These are phyloP conservation scores for Muntiacus muntjak DNA, from an alignment of 2,113 vertebrate species.

Conservation along the genomic window DNA sequence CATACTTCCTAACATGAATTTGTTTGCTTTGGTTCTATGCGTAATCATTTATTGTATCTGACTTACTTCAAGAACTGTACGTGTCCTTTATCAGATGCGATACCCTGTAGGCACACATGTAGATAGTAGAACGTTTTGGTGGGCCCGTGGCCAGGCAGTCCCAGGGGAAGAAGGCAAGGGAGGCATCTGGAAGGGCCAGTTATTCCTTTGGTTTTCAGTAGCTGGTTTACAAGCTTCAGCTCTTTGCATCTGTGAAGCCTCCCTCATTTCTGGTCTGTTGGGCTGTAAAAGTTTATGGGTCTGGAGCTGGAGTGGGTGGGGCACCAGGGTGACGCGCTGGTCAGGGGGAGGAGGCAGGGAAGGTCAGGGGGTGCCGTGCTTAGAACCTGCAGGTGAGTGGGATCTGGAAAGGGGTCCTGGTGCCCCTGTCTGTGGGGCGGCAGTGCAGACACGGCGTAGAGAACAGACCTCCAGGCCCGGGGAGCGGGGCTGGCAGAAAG, in stretches of 20 bases:
- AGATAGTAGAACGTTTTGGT: not conserved
- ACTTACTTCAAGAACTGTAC: not conserved
- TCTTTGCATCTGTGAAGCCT: not conserved
- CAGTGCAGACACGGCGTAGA: not conserved
- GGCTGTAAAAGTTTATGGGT: not conserved
- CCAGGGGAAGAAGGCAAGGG: not conserved
- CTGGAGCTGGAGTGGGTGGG: not conserved
- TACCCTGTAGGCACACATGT: not conserved
- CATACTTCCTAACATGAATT: not conserved
- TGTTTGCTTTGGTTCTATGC: not conserved
- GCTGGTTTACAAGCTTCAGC: not conserved
- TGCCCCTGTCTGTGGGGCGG: not conserved
- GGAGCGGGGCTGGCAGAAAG: not conserved
- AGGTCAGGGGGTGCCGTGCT: not conserved
- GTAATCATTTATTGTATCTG: not conserved
- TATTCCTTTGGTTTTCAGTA: not conserved
- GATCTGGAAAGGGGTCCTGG: not conserved
- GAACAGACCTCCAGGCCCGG: accelerated
- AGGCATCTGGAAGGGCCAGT: not conserved
- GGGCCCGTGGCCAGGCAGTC: not conserved
- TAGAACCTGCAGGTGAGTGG: not conserved
- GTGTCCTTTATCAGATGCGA: not conserved
- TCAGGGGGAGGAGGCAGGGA: not conserved
- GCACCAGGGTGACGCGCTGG: not conserved
- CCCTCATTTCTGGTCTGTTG: constrained; percentile 27